Evolutionary conservation across 1,140 invertebrate species (phyloP).

Genomic region (Brachionus paranguensis): DNA sequence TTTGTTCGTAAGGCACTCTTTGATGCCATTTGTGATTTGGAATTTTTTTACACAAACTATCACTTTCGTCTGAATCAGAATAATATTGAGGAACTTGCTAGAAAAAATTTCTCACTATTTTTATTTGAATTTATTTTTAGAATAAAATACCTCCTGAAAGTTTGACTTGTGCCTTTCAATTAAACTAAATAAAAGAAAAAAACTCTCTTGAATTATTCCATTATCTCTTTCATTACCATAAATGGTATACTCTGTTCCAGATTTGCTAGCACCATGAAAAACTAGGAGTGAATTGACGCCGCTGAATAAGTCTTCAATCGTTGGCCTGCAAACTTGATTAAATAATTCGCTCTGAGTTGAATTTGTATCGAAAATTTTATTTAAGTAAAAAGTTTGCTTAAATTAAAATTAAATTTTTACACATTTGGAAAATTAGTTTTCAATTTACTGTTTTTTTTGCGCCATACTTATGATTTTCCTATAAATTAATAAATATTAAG

Average conservation of each 20-base stretch:
- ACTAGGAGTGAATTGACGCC: neutral
- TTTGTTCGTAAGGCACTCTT: neutral
- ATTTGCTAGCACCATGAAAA: neutral
- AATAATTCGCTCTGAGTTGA: neutral
- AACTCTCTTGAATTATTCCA: neutral
- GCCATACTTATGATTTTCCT: neutral
- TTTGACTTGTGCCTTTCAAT: neutral
- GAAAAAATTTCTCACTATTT: neutral
- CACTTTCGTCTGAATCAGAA: neutral
- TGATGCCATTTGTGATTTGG: neutral
- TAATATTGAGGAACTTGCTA: neutral
- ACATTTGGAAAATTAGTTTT: neutral
- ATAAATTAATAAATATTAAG: neutral
- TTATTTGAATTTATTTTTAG: no score
- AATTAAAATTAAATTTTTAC: neutral
- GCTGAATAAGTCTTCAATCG: neutral
- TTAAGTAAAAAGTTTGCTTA: neutral
- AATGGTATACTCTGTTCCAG: conserved; percentile 29
- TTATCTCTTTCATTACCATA: conserved; percentile 27
- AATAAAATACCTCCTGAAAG: neutral
- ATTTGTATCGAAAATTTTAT: neutral
- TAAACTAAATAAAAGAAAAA: neutral
- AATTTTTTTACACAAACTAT: neutral
- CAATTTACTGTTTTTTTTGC: neutral
- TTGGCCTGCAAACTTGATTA: neutral